A percentile compares a stretch with the other conserved stretches of the same genome.
Evolutionary conservation across 2,113 vertebrate genomes (phyloP).

Genomic region (Mustela lutreola): DNA sequence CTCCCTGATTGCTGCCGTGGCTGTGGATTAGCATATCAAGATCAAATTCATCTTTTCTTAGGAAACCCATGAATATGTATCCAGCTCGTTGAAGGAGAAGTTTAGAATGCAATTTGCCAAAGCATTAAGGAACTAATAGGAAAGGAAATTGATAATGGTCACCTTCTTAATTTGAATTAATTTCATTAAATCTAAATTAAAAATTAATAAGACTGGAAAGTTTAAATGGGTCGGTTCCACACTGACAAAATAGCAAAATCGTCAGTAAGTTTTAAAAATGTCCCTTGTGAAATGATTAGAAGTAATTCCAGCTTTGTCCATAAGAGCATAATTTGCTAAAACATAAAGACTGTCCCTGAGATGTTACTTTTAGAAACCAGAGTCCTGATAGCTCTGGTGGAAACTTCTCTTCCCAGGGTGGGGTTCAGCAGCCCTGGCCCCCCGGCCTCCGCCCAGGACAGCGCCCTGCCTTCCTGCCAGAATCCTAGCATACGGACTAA

Average conservation of each 20-base stretch:
- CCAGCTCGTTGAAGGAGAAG: slow-evolving; percentile 79
- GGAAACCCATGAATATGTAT: slow-evolving; percentile 89
- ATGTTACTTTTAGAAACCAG: slow-evolving; percentile 44
- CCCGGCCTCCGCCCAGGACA: not conserved
- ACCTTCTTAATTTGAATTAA: slow-evolving; percentile 85
- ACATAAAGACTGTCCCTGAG: slow-evolving; percentile 47
- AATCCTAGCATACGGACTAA: not conserved
- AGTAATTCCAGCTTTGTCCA: slow-evolving; percentile 62
- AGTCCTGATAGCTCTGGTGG: slow-evolving; percentile 12
- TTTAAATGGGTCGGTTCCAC: slow-evolving; percentile 66
- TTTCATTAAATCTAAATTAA: slow-evolving; percentile 84
- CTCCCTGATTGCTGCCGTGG: slow-evolving; percentile 85
- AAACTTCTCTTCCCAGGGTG: not conserved
- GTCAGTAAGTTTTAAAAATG: slow-evolving; percentile 67
- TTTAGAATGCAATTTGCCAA: slow-evolving; percentile 85
- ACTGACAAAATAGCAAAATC: slow-evolving; percentile 74
- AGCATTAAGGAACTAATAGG: slow-evolving; percentile 84
- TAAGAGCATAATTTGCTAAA: slow-evolving; percentile 71
- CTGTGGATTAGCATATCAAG: slow-evolving; percentile 87
- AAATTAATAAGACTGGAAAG: slow-evolving; percentile 78
- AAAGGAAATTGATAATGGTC: slow-evolving; percentile 82
- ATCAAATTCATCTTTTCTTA: slow-evolving; percentile 84
- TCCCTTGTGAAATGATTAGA: slow-evolving; percentile 65
- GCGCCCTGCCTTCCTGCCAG: not conserved
- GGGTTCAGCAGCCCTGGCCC: too few relatives aligned